Base-by-base conservation (phyloP, 1,140 invertebrate species). In the Limonius californicus region DNA sequence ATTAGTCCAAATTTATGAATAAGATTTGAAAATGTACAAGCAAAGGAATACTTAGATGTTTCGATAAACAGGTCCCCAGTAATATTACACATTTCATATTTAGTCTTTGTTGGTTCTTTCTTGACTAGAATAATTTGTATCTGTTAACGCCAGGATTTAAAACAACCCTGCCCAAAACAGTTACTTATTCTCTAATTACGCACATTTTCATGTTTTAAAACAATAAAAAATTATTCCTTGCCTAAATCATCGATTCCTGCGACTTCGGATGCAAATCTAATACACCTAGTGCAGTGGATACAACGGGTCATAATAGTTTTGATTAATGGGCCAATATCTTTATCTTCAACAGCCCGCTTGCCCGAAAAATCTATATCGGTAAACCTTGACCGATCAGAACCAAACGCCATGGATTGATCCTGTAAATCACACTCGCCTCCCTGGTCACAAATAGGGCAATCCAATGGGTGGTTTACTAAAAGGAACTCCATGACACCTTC, bases 301-400 rank as follows among this genome's bases (percentile, higher is more conserved):
- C 98, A 99, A 56, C 98, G 85, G 0, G 96, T 99, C 98, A 99
- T 99, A n/a, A 97, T 90, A 0, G 97, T 99, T 78, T 99, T 99
- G 1, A 99, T 89, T 27, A 99, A 78, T 12, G 98, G 98, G 1
- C 98, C 98, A 68, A 99, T 89, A 81, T 99, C 93, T 79, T 99
- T 99, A 77, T 99, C 97, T 80, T 99, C 97, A 0, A 99, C 97
- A 71, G 97, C 97, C 70, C 96, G 83, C 81, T 99, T 99, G 27
- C 97, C 97, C 67, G 88, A 88, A 73, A 91, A 94, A 70, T 94
- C 85, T 63, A 95, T 97, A 74, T 98, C 96, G 62, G 90, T 89
- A 72, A 98, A 99, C 42, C 97, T 83, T 63, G 93, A 95, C 64
- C 93, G 85, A 78, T 99, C 97, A 67, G 88, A 94, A 4, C 98